Base-by-base conservation (phyloP, 2,888 invertebrate species). In the Erebia aethiops region DNA sequence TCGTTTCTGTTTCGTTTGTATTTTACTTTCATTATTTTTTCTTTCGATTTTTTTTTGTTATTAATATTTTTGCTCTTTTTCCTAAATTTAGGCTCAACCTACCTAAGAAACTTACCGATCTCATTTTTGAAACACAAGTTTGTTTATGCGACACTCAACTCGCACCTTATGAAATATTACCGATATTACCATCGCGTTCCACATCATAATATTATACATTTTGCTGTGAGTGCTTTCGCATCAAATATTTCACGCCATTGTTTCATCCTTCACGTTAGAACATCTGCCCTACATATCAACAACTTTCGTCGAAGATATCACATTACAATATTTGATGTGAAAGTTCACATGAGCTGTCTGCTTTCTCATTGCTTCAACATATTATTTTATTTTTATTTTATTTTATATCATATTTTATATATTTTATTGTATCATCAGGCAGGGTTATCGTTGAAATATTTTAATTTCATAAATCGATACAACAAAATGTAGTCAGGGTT, bases 171-270 rank as follows among this genome's bases (percentile, higher is more conserved):
- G 14, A 46, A 62, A 46, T 62, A 49, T 26, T 49, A 26, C 8
- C 62, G 43, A 46, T 49, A 21, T 49, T 14, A 46, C 18, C 46
- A 46, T 18, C 43, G 13, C 49, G 21, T 49, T 49, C 62, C 46
- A 61, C 18, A 61, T 46, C 14, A 62, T 14, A 62, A 62, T 14
- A 62, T 60, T 41, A 41, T 60, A 61, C 61, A 16, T 18, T 3
- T 61, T 43, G 46, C 46, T 21, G 21, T 62, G 46, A 62, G 62
- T 46, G 62, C 62, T 62, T 62, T 62, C 43, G 21, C 62, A 43
- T 62, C 21, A 62, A 62, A 62, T 21, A 62, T 62, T 62, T 62
- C 21, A 8, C 9, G 9, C 16, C 41, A 35, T 16, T 41, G 62
- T 49, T 49, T 49, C 11, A 60, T 3, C 10, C 49, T 21, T 9